A percentile compares a stretch with the other conserved stretches of the same genome.
Conservation (phyloP, 2,797 vertebrate species). For the Fratercula arctica region DNA sequence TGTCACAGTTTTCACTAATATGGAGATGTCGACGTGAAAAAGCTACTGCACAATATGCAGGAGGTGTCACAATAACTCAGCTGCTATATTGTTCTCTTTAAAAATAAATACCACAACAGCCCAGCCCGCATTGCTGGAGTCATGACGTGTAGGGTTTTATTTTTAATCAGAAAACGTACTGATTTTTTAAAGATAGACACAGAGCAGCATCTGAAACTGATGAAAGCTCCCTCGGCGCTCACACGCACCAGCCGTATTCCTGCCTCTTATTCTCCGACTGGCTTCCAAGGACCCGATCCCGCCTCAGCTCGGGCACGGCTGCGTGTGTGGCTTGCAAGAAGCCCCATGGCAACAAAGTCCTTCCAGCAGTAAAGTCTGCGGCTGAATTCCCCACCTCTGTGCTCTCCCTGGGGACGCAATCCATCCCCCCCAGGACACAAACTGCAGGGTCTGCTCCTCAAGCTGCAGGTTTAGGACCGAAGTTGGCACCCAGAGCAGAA, state of each 20-base stretch:
- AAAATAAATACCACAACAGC: conserved; percentile 61
- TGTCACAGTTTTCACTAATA: conserved; percentile 52
- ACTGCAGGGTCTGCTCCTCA: not conserved
- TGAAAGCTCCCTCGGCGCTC: not conserved
- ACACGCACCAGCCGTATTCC: not conserved
- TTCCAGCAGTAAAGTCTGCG: not conserved
- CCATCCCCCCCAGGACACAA: accelerated
- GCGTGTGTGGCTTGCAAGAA: not conserved
- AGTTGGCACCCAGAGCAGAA: not conserved
- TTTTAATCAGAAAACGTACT: conserved; percentile 41
- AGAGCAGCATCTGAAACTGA: not conserved
- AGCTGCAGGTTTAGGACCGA: not conserved
- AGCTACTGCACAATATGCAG: conserved; percentile 28
- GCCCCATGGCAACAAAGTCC: not conserved
- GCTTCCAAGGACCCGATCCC: not conserved
- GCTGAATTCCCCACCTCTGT: not conserved
- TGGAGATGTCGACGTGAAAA: conserved; percentile 29
- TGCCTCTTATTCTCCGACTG: not conserved
- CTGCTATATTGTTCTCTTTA: conserved; percentile 50
- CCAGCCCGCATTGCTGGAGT: conserved; percentile 1
- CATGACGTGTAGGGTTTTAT: not conserved
- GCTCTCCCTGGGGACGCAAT: not conserved
- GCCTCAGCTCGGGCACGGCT: not conserved
- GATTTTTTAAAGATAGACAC: conserved; percentile 21
- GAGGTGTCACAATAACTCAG: conserved; percentile 53